Evolutionary conservation across 2,113 vertebrate species (phyloP), one percentile per base, ranked within the genome.

Genomic region (Pseudonaja textilis): DNA sequence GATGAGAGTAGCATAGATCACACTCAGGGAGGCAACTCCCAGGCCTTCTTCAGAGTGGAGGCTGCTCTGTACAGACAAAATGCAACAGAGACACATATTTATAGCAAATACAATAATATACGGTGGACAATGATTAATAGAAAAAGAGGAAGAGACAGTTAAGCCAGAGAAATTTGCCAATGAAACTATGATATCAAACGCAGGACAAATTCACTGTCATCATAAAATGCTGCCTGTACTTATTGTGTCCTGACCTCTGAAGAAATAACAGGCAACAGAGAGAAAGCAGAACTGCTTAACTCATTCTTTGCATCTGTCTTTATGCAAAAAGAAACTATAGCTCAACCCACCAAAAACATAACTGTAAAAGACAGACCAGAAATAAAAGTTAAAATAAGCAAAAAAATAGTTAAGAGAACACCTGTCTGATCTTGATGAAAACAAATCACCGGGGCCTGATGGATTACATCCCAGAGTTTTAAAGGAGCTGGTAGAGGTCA

Each of bases 1-100:
- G 81, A 99, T 98, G 93, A 99, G 98, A 0, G 98, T 96, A 87
- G 96, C 98, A 42, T 99, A 99, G 93, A 99, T 89, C 26, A 99
- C 98, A 39, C 99, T 99, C 42, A 99, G 97, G 0, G 98, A 99
- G 0, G 98, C 97, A 91, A 99, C 98, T 0, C 99, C 99, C 96
- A 99, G 98, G 89, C 99, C 99, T 2, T 98, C 93, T 97, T 98
- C 97, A 0, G 98, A 96, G 91, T 99, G 98, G 93, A 99, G 98
- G 69, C 99, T 99, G 97, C 99, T 99, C 99, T 99, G 98, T 42
- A 92, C 42, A 89, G 56, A 94, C 64, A 96, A 92, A 90, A 87
- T 10, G 5, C 89, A 16, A 23, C 0, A 55, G 50, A 95, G 47
- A 91, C 23, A 69, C 55, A 47, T 1, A 52, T 92, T 95, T 89